A percentile compares a stretch with the other conserved stretches of the same genome.
These are phyloP conservation scores for Megalopta genalis DNA, from an alignment of 1,140 invertebrate genomes.

Conservation along the genomic window DNA sequence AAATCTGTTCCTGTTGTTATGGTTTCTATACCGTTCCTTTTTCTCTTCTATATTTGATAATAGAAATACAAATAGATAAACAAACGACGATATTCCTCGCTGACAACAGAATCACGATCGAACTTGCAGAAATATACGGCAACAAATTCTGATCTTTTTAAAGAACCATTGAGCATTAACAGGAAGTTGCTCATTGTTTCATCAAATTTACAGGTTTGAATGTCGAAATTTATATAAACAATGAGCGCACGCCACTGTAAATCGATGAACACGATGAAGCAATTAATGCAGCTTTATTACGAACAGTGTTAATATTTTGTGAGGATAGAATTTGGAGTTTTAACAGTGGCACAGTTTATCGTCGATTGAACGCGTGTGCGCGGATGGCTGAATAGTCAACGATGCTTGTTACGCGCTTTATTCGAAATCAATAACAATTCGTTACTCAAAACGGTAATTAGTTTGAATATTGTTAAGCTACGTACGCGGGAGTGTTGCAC, in stretches of 20 bases:
- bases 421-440: slow-evolving; percentile 46
- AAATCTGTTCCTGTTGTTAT: no score
- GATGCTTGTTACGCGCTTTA: slow-evolving; percentile 29
- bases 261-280: not conserved
- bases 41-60: no score
- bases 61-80: no score
- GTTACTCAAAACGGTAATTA: slow-evolving; percentile 48
- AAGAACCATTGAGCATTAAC: no score
- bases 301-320: slow-evolving; percentile 10
- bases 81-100: no score
- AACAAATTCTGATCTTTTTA: no score
- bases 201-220: no score
- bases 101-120: no score
- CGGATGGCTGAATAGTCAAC: slow-evolving; percentile 42
- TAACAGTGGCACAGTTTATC: not conserved
- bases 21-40: no score
- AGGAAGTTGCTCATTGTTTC: no score
- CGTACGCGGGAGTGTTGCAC: slow-evolving; percentile 21
- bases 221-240: not conserved
- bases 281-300: not conserved
- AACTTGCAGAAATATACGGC: no score
- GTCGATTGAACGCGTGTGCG: slow-evolving; percentile 24
- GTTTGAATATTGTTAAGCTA: slow-evolving; percentile 49
- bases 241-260: no score
- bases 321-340: not conserved